phyloP scores from a whole-genome alignment of 2,888 invertebrate genomes.

The Tigriopus californicus region DNA sequence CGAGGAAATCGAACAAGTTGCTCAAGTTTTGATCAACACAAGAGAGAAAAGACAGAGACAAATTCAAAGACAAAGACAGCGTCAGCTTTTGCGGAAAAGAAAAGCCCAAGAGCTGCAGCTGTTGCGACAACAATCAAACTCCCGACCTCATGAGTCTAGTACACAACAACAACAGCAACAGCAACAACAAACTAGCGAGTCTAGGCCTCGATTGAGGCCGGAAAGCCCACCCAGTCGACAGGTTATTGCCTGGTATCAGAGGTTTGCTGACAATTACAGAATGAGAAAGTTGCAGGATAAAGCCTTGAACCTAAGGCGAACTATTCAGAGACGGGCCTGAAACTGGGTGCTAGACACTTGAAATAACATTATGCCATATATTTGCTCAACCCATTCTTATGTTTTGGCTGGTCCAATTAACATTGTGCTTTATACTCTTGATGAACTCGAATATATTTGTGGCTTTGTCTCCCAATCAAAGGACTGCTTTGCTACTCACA shows the following conservation, averaged over 20 bases:
- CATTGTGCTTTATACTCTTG: too few relatives aligned
- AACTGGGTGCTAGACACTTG: too few relatives aligned
- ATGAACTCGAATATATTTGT: too few relatives aligned
- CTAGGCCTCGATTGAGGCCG: not conserved
- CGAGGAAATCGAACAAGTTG: not conserved
- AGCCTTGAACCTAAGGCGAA: not conserved
- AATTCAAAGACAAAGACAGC: not conserved
- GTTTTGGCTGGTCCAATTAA: too few relatives aligned
- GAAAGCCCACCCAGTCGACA: not conserved
- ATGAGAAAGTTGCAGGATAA: conserved; percentile 1
- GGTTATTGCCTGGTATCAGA: not conserved
- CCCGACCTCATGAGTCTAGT: not conserved
- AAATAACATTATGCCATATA: too few relatives aligned
- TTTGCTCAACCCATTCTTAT: too few relatives aligned
- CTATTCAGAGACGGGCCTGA: too few relatives aligned
- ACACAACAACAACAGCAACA: not conserved
- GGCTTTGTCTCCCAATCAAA: too few relatives aligned
- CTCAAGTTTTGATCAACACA: not conserved
- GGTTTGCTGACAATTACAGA: conserved; percentile 9
- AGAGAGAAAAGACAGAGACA: not conserved
- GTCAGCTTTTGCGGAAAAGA: not conserved
- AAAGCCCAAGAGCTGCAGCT: not conserved
- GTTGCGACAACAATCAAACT: not conserved
- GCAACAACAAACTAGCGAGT: too few relatives aligned
- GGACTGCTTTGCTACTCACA: too few relatives aligned